A percentile compares a stretch with the other conserved stretches of the same genome.
These are phyloP conservation scores for Neosilurus mollespiculum DNA, from an alignment of 2,797 vertebrate genomes.

Conservation along the genomic window DNA sequence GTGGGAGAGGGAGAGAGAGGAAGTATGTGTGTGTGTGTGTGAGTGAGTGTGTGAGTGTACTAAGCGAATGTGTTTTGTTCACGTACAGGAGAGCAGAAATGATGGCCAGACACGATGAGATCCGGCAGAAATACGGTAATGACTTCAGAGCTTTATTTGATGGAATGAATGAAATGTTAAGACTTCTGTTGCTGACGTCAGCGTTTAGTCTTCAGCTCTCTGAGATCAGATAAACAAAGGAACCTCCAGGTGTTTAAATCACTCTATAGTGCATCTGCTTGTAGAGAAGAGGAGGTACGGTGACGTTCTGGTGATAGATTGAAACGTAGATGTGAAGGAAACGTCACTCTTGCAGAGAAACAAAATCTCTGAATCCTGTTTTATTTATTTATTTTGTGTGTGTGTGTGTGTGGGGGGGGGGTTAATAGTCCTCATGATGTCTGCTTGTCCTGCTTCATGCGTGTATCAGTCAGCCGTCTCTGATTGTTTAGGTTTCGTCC, in stretches of 20 bases:
- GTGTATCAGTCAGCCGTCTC: no score
- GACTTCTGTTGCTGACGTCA: background rate
- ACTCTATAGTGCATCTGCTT: background rate
- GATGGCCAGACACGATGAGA: slow-evolving; percentile 90
- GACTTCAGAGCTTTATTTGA: background rate
- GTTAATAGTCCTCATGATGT: no score
- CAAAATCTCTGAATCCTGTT: background rate
- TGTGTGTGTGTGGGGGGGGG: no score
- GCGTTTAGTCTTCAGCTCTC: background rate
- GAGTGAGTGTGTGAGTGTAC: slow-evolving; percentile 7
- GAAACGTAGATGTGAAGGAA: background rate
- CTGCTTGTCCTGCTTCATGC: no score
- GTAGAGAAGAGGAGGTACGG: background rate
- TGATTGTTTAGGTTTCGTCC: no score
- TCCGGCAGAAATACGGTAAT: slow-evolving; percentile 93
- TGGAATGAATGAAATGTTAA: background rate
- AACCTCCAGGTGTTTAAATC: no score
- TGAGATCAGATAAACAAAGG: background rate
- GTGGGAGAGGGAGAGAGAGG: no score
- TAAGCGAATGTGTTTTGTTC: slow-evolving; percentile 25
- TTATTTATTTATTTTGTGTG: background rate
- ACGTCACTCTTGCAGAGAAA: background rate
- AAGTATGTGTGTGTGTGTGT: slow-evolving; percentile 11
- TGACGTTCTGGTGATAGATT: background rate
- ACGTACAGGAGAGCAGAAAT: slow-evolving; percentile 84